Evolutionary conservation across 2,113 vertebrate genomes (phyloP).

Genomic region (Aramus guarauna): DNA sequence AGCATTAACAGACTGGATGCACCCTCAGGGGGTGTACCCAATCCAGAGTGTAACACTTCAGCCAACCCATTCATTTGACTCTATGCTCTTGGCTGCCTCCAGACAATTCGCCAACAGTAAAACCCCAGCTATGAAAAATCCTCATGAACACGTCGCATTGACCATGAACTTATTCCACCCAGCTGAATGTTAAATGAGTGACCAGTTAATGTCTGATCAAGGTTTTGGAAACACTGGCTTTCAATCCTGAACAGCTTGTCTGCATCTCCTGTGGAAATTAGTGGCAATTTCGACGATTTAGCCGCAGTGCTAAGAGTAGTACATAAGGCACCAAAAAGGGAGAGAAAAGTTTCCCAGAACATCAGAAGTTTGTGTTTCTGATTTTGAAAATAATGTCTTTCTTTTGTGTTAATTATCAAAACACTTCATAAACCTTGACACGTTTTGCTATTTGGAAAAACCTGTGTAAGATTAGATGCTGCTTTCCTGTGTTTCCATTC

Average conservation of each 20-base stretch:
- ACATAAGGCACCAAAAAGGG: not conserved
- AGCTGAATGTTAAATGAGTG: not conserved
- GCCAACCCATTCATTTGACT: not conserved
- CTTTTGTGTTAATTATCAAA: not conserved
- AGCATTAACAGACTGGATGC: not conserved
- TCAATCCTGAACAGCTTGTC: not conserved
- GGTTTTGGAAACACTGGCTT: not conserved
- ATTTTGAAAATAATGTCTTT: not conserved
- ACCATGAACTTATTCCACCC: not conserved
- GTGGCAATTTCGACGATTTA: not conserved
- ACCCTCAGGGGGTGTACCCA: not conserved
- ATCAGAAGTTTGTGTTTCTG: not conserved
- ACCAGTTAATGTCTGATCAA: not conserved
- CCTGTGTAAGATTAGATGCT: not conserved
- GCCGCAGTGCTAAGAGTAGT: not conserved
- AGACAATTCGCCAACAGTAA: not conserved
- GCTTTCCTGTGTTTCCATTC: not conserved
- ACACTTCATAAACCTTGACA: not conserved
- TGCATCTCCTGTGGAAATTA: not conserved
- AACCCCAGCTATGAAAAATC: not conserved
- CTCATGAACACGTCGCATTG: not conserved
- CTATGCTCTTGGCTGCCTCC: not conserved
- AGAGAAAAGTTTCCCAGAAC: not conserved
- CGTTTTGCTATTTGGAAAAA: not conserved
- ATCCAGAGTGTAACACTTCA: not conserved